These are phyloP conservation scores for Pavo muticus DNA, from an alignment of 2,113 vertebrate species.

Conservation along the genomic window DNA sequence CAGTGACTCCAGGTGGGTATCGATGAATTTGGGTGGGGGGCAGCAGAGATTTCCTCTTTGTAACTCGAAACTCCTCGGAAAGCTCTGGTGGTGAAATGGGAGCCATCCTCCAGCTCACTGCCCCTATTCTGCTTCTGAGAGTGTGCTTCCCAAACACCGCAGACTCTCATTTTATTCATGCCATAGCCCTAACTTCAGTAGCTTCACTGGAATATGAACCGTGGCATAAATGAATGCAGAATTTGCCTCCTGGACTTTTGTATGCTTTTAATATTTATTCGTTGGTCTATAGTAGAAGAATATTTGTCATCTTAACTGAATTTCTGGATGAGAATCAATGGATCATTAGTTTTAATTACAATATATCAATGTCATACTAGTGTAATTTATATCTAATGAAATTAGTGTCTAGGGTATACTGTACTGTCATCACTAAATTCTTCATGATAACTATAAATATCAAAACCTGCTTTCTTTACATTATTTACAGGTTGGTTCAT, in stretches of 20 bases:
- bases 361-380: slow-evolving; percentile 23
- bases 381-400: slow-evolving; percentile 30
- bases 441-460: slow-evolving; percentile 18
- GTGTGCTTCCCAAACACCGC: background rate
- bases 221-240: background rate
- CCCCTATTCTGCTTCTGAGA: background rate
- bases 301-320: slow-evolving; percentile 58
- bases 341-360: slow-evolving; percentile 67
- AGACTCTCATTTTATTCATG: background rate
- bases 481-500: slow-evolving; percentile 12
- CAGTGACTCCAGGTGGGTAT: background rate
- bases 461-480: background rate
- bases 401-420: slow-evolving; percentile 22
- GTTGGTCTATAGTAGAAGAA: background rate
- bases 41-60: background rate
- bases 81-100: background rate
- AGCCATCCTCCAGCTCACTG: background rate
- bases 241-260: background rate
- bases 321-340: slow-evolving; percentile 58
- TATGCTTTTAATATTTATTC: slow-evolving; percentile 12
- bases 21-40: background rate
- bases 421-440: slow-evolving; percentile 27
- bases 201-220: background rate
- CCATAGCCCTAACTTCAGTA: background rate
- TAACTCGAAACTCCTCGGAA: background rate